Evolutionary conservation across 2,888 invertebrate genomes (phyloP).

Genomic region (Cyclophora punctaria): DNA sequence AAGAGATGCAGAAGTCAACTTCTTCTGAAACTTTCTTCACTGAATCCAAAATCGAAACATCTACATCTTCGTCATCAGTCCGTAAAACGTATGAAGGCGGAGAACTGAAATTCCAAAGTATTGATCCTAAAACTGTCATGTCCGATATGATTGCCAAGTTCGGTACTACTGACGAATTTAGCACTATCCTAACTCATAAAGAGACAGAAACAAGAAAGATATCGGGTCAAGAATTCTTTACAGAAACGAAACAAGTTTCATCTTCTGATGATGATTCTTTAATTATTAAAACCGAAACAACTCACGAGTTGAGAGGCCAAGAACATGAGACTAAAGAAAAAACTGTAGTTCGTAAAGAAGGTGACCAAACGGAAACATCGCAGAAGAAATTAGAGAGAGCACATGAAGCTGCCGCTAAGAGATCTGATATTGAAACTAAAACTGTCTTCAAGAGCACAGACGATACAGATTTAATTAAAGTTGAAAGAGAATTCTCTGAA

Average conservation of each 20-base stretch:
- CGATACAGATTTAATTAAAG: conserved; percentile 56
- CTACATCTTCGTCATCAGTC: conserved; percentile 60
- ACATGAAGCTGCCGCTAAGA: conserved; percentile 66
- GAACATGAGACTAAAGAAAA: conserved; percentile 70
- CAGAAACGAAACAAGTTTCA: conserved; percentile 65
- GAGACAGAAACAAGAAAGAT: conserved; percentile 68
- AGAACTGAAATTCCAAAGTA: conserved; percentile 55
- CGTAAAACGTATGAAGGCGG: conserved; percentile 54
- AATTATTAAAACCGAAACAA: conserved; percentile 65
- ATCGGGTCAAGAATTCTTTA: conserved; percentile 66
- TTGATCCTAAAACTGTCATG: conserved; percentile 58
- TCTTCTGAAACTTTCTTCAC: conserved; percentile 57
- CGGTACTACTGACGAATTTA: conserved; percentile 46
- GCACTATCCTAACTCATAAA: conserved; percentile 67
- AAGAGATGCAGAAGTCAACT: conserved; percentile 53
- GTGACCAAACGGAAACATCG: conserved; percentile 66
- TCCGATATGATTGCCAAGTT: conserved; percentile 63
- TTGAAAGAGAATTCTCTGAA: conserved; percentile 60
- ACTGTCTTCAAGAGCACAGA: conserved; percentile 60
- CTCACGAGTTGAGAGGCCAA: conserved; percentile 61
- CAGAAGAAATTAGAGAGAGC: conserved; percentile 71
- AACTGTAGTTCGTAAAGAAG: conserved; percentile 57
- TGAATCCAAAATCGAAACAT: conserved; percentile 59
- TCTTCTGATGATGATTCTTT: conserved; percentile 68
- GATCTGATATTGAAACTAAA: conserved; percentile 65